These are phyloP conservation scores for Helogale parvula DNA, from an alignment of 2,113 vertebrate genomes.

Conservation along the genomic window DNA sequence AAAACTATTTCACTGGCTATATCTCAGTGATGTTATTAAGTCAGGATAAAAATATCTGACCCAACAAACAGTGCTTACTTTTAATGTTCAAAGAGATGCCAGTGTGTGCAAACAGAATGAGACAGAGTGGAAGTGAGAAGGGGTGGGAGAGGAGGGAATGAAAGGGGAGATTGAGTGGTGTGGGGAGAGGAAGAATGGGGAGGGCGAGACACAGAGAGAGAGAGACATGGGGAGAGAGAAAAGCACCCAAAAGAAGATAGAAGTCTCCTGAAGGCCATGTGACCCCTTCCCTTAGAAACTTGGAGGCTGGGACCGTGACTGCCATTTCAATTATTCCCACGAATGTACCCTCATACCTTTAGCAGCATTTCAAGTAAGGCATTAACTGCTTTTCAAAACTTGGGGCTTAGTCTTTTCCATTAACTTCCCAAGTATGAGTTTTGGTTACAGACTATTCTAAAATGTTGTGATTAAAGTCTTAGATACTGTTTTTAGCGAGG, in stretches of 20 bases:
- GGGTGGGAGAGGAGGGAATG: neutral
- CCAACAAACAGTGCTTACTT: neutral
- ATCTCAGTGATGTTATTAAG: neutral
- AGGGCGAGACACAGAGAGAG: fast-evolving
- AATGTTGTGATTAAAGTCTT: neutral
- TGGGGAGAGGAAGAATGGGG: fast-evolving
- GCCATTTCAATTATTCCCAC: neutral
- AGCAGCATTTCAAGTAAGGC: neutral
- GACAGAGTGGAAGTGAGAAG: neutral
- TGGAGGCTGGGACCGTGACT: neutral
- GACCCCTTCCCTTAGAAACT: neutral
- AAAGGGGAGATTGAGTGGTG: no score
- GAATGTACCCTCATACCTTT: neutral
- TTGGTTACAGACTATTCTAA: slow-evolving; percentile 10
- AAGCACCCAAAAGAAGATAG: neutral
- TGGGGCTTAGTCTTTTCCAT: neutral
- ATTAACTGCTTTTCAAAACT: neutral
- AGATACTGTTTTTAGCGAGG: neutral
- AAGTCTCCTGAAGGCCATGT: neutral
- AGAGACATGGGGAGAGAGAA: neutral
- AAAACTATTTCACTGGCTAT: slow-evolving; percentile 17
- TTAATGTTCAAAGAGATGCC: neutral
- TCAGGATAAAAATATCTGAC: neutral
- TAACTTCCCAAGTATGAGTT: neutral
- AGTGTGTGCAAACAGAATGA: neutral